Evolutionary conservation across 2,113 vertebrate genomes (phyloP).

Genomic region (Carassius auratus): DNA sequence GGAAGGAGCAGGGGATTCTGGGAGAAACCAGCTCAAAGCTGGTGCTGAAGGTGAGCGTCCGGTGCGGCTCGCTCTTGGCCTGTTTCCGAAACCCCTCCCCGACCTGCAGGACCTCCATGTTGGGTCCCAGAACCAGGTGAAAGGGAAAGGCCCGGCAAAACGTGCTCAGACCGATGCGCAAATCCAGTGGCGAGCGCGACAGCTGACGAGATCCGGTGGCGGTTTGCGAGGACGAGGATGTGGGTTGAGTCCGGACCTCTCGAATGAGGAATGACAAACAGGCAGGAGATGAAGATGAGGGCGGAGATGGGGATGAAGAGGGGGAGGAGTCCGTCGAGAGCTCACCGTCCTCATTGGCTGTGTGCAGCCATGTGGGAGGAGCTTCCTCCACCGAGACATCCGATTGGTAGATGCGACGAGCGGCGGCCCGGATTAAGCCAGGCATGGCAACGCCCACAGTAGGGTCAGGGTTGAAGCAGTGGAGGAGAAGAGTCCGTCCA

Average conservation of each 20-base stretch:
- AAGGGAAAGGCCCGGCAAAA: slow-evolving; percentile 97
- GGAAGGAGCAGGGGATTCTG: slow-evolving; percentile 89
- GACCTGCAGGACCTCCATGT: slow-evolving; percentile 91
- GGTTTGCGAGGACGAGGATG: slow-evolving; percentile 62
- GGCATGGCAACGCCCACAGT: slow-evolving; percentile 92
- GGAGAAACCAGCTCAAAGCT: slow-evolving; percentile 96
- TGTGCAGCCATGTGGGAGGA: slow-evolving; percentile 74
- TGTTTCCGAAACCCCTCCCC: slow-evolving; percentile 93
- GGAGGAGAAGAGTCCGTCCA: slow-evolving; percentile 83
- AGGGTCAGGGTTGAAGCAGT: slow-evolving; percentile 92
- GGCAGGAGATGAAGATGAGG: slow-evolving; percentile 64
- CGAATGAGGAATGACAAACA: slow-evolving; percentile 86
- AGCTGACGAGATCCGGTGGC: slow-evolving; percentile 63
- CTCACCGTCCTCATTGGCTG: slow-evolving; percentile 72
- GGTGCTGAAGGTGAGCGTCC: slow-evolving; percentile 87
- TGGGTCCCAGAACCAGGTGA: slow-evolving; percentile 91
- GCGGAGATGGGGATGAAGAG: slow-evolving; percentile 78
- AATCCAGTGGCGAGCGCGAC: slow-evolving; percentile 85
- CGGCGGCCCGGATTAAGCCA: slow-evolving; percentile 92
- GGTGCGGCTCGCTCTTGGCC: slow-evolving; percentile 85
- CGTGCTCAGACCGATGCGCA: slow-evolving; percentile 91
- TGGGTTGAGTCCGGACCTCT: slow-evolving; percentile 68
- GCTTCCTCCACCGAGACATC: slow-evolving; percentile 92
- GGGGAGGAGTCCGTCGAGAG: slow-evolving; percentile 80
- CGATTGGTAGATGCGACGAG: slow-evolving; percentile 87